phyloP scores from a whole-genome alignment of 2,888 invertebrate genomes.

The Baronia brevicornis region DNA sequence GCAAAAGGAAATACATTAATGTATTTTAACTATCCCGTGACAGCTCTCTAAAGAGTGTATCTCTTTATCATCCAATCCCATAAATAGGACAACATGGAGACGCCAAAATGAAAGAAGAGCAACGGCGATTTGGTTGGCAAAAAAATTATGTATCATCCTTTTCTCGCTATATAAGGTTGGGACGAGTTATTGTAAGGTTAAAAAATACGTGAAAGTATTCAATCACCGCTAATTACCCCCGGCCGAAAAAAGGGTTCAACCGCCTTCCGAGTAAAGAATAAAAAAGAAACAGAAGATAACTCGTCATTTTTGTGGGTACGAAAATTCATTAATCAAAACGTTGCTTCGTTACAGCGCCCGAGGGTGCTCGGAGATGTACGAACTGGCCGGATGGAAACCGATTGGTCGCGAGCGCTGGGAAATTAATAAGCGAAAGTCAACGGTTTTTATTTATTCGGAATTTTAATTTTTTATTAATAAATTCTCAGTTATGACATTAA shows the following conservation, averaged over 20 bases:
- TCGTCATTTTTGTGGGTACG: slow-evolving; percentile 17
- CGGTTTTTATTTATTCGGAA: slow-evolving; percentile 14
- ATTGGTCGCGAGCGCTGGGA: slow-evolving; percentile 9
- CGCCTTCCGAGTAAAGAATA: slow-evolving; percentile 19
- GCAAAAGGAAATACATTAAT: too few species aligned
- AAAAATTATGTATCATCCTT: slow-evolving; percentile 3
- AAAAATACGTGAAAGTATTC: slow-evolving; percentile 21
- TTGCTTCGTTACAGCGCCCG: slow-evolving; percentile 15
- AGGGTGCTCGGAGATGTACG: slow-evolving; percentile 14
- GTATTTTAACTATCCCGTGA: too few species aligned
- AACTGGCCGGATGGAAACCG: slow-evolving; percentile 6
- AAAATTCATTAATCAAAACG: slow-evolving; percentile 20
- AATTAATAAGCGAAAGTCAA: slow-evolving; percentile 17
- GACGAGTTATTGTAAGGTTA: slow-evolving; percentile 9
- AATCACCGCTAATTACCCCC: slow-evolving; percentile 27
- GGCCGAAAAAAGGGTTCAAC: slow-evolving; percentile 23
- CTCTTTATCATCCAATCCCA: too few species aligned
- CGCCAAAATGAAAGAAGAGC: not conserved
- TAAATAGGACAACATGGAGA: not conserved
- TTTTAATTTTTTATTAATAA: slow-evolving; percentile 12
- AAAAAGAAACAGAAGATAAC: slow-evolving; percentile 14
- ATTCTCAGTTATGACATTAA: slow-evolving; percentile 8
- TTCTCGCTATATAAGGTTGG: slow-evolving; percentile 14
- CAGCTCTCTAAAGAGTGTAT: too few species aligned
- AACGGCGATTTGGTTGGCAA: slow-evolving; percentile 2